These are phyloP conservation scores for Trachythela sp. DNA, from an alignment of 64 coral and sea anemone species.

Conservation along the genomic window DNA sequence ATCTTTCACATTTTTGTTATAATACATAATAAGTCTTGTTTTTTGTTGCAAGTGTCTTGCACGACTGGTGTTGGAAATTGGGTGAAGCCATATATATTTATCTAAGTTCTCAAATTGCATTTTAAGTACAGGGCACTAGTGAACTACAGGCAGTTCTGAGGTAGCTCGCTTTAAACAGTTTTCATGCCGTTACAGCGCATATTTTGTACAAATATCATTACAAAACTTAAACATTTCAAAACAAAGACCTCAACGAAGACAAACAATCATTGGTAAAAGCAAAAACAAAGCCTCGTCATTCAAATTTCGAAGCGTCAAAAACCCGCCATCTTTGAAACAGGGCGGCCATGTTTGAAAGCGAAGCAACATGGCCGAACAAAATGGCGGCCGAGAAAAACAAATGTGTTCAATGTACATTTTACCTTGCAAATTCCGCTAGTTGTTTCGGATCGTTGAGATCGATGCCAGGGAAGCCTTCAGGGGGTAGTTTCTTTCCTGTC, in stretches of 20 bases:
- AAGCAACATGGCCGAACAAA: conserved; percentile 82
- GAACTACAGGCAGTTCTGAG: no score
- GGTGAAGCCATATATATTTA: no score
- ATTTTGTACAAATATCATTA: no score
- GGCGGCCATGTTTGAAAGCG: conserved; percentile 45
- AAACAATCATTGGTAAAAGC: neutral
- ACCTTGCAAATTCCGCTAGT: conserved; percentile 99
- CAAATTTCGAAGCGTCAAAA: neutral
- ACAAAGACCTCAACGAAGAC: neutral
- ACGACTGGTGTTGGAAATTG: no score
- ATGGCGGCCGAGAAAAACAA: conserved; percentile 79
- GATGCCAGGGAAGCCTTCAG: conserved; percentile 94
- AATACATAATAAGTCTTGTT: no score
- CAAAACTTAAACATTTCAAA: no score
- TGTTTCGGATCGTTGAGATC: conserved; percentile 99
- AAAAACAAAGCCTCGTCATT: neutral
- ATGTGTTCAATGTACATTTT: conserved; percentile 58
- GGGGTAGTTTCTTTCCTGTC: conserved; percentile 98
- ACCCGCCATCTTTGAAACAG: neutral
- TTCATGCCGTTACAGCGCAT: no score
- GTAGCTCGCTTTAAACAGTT: no score
- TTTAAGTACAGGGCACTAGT: no score
- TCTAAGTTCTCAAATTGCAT: no score
- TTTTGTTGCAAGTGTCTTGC: no score
- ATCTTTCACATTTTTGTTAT: no score